phyloP scores from a whole-genome alignment of 2,797 vertebrate genomes.

The Cryptoblepharus egeriae region DNA sequence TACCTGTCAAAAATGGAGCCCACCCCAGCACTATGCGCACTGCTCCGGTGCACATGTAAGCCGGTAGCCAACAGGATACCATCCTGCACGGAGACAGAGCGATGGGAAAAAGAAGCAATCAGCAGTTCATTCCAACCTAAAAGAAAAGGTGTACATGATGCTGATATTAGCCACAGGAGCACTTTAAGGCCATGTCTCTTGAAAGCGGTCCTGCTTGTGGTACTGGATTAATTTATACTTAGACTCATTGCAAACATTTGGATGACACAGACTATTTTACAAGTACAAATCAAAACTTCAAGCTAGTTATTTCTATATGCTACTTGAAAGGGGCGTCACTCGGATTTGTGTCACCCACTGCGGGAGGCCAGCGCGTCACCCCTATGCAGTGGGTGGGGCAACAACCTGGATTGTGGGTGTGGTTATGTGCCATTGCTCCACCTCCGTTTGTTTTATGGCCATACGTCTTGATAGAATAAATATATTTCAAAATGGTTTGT shows the following conservation, averaged over 20 bases:
- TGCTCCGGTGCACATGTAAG: constrained; percentile 93
- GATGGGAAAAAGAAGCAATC: constrained; percentile 97
- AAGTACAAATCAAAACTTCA: not conserved
- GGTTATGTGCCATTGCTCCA: too few relatives aligned
- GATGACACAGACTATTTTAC: not conserved
- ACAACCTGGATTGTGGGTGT: too few relatives aligned
- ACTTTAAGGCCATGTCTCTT: not conserved
- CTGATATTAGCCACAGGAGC: not conserved
- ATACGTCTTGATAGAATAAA: too few relatives aligned
- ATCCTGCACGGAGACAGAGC: constrained; percentile 92
- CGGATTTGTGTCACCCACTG: too few relatives aligned
- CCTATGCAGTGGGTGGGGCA: too few relatives aligned
- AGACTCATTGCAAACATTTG: not conserved
- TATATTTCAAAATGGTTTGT: too few relatives aligned
- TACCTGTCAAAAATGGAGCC: constrained; percentile 96
- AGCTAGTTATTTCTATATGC: not conserved
- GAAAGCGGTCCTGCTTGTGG: not conserved
- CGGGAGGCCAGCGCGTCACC: too few relatives aligned
- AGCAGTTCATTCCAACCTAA: constrained; percentile 97
- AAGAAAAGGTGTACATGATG: not conserved
- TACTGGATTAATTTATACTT: not conserved
- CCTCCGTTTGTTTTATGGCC: too few relatives aligned
- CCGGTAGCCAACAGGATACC: constrained; percentile 95
- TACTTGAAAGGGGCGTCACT: too few relatives aligned
- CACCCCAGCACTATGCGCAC: constrained; percentile 88